Evolutionary conservation across 23 tunicate genomes (phyloP).

Genomic region (Aplidium turbinatum): DNA sequence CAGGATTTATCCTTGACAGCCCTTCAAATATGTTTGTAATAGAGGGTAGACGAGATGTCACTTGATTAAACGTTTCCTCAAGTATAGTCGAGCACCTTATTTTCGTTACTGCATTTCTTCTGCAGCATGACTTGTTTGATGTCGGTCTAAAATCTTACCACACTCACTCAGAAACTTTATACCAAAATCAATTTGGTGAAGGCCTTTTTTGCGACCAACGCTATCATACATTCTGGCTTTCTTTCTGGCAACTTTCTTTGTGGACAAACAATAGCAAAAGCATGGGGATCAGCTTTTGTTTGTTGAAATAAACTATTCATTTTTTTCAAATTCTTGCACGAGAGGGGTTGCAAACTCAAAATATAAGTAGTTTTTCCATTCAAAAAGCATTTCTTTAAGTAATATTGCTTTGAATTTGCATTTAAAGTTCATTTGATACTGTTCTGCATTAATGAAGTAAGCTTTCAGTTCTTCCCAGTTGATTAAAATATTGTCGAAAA

Average conservation of each 20-base stretch:
- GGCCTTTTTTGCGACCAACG: background rate
- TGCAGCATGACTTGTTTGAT: background rate
- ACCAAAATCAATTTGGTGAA: constrained; percentile 23
- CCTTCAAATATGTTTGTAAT: constrained; percentile 15
- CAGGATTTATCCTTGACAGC: background rate
- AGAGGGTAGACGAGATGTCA: constrained; percentile 7
- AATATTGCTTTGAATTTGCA: constrained; percentile 41
- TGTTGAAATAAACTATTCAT: constrained; percentile 7
- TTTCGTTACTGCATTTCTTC: background rate
- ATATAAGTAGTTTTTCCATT: constrained; percentile 29
- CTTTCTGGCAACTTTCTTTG: constrained; percentile 7
- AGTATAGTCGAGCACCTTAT: background rate
- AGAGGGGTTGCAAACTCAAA: constrained; percentile 32
- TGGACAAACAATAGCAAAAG: constrained; percentile 5
- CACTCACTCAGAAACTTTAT: constrained; percentile 28
- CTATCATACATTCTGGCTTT: background rate
- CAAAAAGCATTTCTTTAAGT: constrained; percentile 40
- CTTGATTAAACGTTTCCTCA: constrained; percentile 16
- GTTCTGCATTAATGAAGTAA: constrained; percentile 5
- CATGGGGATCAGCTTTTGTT: constrained; percentile 16
- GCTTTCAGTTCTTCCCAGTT: constrained; percentile 34
- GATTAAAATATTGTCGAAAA: constrained; percentile 25
- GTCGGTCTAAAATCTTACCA: background rate
- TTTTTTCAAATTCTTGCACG: constrained; percentile 48
- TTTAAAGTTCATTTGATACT: background rate